Evolutionary conservation across 2,797 vertebrate species (phyloP), one percentile per base, ranked within the genome.

Genomic region (Nasua narica): DNA sequence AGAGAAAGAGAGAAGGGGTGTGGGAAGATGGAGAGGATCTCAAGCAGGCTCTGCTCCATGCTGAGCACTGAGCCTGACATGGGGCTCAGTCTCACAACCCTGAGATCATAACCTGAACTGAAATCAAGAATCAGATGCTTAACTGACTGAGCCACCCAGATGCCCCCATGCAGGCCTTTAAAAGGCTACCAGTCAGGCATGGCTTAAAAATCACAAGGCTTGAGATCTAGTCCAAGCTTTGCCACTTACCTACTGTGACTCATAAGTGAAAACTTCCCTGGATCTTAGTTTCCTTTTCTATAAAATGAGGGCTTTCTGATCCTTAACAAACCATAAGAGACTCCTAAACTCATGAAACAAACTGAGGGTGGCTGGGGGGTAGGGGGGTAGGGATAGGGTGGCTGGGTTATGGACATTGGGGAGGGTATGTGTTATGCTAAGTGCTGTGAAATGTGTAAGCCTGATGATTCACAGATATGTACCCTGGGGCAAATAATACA

Each of bases 201-300:
- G 46, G 35, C 29, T 69, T 87, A 37, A 15, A 87, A 83, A 67
- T 78, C 52, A 37, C 13, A 46, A 67, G 27, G 37, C 21, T 79
- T 32, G 12, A 90, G 13, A 62, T 85, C 29, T 92, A 70, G 35
- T 43, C 15, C 35, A 79, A 81, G 15, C 23, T 90, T 65, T 52
- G 37, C 54, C 48, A 78, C 11, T 84, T 79, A 67, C 21, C 50
- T 97, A 60, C n/a, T 60, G 54, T 76, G 67, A 69, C 15, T 83
- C 32, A 82, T 13, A n/a, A 52, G 27, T 76, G 87, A 86, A 94
- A 43, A 50, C 83, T 60, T 86, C 35, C 89, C 60, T 89, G 48
- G 29, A 81, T 85, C 40, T 60, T 81, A 37, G 25, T 54, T 88
- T 87, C n/a, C 40, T 94, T 91, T 94, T 94, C 52, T 90, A 90